Conservation (phyloP, 1,140 invertebrate species). For the Acyrthosiphon pisum region DNA sequence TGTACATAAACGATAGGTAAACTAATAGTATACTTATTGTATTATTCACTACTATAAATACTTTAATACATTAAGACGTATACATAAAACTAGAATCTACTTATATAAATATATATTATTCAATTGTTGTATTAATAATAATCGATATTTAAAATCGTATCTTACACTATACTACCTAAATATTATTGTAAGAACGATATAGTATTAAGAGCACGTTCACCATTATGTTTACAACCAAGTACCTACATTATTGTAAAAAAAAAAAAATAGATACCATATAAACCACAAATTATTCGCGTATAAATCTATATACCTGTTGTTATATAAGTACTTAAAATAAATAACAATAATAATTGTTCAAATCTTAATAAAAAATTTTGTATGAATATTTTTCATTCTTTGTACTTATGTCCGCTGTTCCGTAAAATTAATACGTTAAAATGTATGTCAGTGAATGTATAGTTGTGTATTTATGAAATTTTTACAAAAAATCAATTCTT, state of each 20-base stretch:
- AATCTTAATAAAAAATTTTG: background rate
- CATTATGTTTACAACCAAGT: background rate
- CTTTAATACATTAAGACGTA: too few relatives aligned
- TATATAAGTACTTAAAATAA: background rate
- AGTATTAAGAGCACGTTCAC: slow-evolving; percentile 1
- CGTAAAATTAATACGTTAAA: too few relatives aligned
- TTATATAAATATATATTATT: background rate
- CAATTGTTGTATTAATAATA: background rate
- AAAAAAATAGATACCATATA: background rate
- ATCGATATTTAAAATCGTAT: background rate
- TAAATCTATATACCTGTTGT: background rate
- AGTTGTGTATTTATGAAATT: too few relatives aligned
- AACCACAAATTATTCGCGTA: background rate
- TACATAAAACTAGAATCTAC: background rate
- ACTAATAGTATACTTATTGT: background rate
- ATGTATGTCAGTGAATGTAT: too few relatives aligned
- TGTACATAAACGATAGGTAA: background rate
- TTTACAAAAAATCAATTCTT: too few relatives aligned
- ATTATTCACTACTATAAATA: background rate
- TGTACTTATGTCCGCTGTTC: too few relatives aligned
- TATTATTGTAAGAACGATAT: background rate
- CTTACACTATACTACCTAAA: background rate
- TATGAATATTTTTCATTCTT: too few relatives aligned
- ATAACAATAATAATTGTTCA: background rate
- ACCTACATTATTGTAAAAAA: background rate